These are phyloP conservation scores for Micropterix aruncella DNA, from an alignment of 2,888 invertebrate species.

Conservation along the genomic window DNA sequence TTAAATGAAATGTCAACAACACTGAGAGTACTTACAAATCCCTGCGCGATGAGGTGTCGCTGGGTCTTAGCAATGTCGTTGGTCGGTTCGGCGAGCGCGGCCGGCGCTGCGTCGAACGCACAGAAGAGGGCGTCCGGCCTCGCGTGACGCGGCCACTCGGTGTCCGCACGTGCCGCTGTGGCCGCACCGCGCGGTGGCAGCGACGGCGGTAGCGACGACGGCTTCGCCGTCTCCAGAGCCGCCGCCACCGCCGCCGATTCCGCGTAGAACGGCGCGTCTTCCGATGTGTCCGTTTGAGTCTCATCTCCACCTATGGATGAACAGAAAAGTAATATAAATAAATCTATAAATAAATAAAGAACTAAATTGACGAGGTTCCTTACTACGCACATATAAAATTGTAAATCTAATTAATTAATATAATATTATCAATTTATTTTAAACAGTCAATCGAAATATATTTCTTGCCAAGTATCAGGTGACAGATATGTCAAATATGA, in stretches of 20 bases:
- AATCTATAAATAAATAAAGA: too few relatives aligned
- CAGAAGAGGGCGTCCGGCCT: neutral
- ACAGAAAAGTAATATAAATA: too few relatives aligned
- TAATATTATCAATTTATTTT: too few relatives aligned
- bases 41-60: neutral
- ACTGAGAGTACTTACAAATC: neutral
- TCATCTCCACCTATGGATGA: too few relatives aligned
- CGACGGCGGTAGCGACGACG: neutral
- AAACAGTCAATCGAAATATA: too few relatives aligned
- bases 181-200: neutral
- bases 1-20: too few relatives aligned
- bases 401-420: too few relatives aligned
- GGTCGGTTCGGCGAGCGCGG: neutral
- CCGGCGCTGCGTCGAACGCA: neutral
- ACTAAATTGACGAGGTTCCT: too few relatives aligned
- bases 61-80: neutral
- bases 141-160: neutral
- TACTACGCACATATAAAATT: too few relatives aligned
- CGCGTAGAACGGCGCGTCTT: neutral
- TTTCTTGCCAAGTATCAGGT: too few relatives aligned
- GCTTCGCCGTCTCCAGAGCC: neutral
- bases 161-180: neutral
- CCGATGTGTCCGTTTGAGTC: neutral
- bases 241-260: neutral
- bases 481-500: too few relatives aligned